phyloP scores from a whole-genome alignment of 2,113 vertebrate genomes.

The Sinocyclocheilus anshuiensis region DNA sequence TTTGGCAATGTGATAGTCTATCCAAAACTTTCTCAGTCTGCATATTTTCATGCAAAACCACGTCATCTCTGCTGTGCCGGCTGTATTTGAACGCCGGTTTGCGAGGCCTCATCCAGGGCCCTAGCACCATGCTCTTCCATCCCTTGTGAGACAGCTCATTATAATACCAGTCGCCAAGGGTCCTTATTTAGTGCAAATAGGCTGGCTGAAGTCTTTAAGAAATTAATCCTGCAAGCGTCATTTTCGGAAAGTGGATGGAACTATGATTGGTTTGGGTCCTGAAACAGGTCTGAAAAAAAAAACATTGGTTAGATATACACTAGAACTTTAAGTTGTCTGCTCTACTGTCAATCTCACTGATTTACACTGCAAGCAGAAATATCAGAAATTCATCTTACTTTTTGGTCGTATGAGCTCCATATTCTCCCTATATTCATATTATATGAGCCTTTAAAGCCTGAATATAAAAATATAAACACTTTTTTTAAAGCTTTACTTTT shows the following conservation, averaged over 20 bases:
- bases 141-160: slow-evolving; percentile 53
- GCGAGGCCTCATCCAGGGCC: slow-evolving; percentile 42
- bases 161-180: slow-evolving; percentile 58
- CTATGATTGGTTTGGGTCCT: slow-evolving; percentile 76
- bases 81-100: slow-evolving; percentile 32
- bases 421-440: too few relatives aligned
- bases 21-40: slow-evolving; percentile 70
- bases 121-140: slow-evolving; percentile 42
- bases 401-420: neutral
- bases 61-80: slow-evolving; percentile 55
- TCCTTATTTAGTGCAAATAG: slow-evolving; percentile 79
- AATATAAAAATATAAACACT: too few relatives aligned
- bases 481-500: too few relatives aligned
- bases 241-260: slow-evolving; percentile 75
- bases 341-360: neutral
- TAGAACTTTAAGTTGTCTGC: neutral
- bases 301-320: neutral
- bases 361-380: neutral
- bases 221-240: slow-evolving; percentile 68
- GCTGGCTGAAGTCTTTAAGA: slow-evolving; percentile 60
- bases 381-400: neutral
- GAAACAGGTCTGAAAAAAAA: slow-evolving; percentile 73
- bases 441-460: too few relatives aligned
- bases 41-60: slow-evolving; percentile 72
- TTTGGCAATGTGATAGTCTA: slow-evolving; percentile 68